Evolutionary conservation across 2,113 vertebrate genomes (phyloP), one percentile per base, ranked within the genome.

Genomic region (Solenodon paradoxus): DNA sequence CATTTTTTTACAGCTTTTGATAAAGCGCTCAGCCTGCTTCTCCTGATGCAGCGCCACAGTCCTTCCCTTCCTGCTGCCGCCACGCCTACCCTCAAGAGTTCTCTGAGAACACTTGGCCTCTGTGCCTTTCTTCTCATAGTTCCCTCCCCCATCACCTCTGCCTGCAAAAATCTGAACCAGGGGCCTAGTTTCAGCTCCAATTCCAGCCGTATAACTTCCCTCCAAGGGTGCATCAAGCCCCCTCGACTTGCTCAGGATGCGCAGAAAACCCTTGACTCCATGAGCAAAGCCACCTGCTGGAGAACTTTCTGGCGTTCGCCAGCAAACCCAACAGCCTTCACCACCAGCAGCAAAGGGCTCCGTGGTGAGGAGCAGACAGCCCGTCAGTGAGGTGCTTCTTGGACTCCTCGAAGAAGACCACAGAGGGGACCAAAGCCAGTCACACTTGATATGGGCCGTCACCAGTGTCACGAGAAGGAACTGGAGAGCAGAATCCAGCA

Each of bases 371-470:
- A 5, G 5, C 9, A 68, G 45, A 80, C 9, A 30, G 42, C 83
- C 38, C 78, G 71, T 55, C 47, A 45, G 35, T 55, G 19, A 55
- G n/a, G 68, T 22, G 12, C 66, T 63, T 20, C 35, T 90, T 17
- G 53, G 49, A 30, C 66, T 79, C 38, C 38, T 53, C 5, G 5
- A 61, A 32, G 49, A 77, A 91, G 81, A 78, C 82, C 3, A n/a
- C 7, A 57, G 47, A n/a, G 1, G 9, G 66, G 20, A 64, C 28
- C 83, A 93, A 63, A 78, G 75, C 11, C 35, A 22, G 20, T 10
- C 38, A 12, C n/a, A 20, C 5, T 17, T 0, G 0, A n/a, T 26
- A 3, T 59, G 42, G 28, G 35, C 38, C 24, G 3, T 40, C 13
- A 5, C 24, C 79, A 15, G 9, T 32, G 24, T 85, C 66, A 7